These are phyloP conservation scores for Acanthacorydalis orientalis DNA, from an alignment of 2,888 invertebrate species.

Conservation along the genomic window DNA sequence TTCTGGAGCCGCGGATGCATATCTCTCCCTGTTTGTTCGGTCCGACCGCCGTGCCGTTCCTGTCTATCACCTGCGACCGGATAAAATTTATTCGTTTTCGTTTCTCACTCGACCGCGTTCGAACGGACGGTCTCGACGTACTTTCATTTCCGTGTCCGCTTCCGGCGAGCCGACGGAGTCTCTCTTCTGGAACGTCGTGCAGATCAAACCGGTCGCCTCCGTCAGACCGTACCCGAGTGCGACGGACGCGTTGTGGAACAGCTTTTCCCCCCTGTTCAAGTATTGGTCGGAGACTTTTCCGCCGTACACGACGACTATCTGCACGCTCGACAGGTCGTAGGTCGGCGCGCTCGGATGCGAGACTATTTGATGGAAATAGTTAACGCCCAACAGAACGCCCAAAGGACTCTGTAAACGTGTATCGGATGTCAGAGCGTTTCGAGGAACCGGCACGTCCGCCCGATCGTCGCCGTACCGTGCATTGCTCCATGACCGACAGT, in stretches of 20 bases:
- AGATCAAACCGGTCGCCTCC: slow-evolving; percentile 1
- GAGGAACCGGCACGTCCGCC: too few relatives aligned
- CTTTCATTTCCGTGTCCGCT: slow-evolving; percentile 3
- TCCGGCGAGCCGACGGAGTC: not conserved
- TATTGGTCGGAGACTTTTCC: not conserved
- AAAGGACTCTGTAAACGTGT: not conserved
- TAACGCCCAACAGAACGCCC: not conserved
- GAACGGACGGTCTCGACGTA: too few relatives aligned
- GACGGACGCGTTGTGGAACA: not conserved
- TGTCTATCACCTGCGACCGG: not conserved
- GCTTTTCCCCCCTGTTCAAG: not conserved
- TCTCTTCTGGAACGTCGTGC: not conserved
- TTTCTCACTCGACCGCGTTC: too few relatives aligned
- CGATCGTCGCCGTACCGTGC: not conserved
- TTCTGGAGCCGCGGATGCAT: not conserved
- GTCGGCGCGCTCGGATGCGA: not conserved
- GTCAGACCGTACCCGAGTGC: not conserved
- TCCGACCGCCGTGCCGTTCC: not conserved
- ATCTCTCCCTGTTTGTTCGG: not conserved
- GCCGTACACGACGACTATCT: not conserved
- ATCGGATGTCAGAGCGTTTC: too few relatives aligned
- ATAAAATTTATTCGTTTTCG: not conserved
- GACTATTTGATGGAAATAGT: not conserved
- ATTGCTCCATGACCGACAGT: not conserved
- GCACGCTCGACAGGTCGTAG: not conserved